phyloP scores from a whole-genome alignment of 2,113 vertebrate genomes.

The Hyperopisus bebe region DNA sequence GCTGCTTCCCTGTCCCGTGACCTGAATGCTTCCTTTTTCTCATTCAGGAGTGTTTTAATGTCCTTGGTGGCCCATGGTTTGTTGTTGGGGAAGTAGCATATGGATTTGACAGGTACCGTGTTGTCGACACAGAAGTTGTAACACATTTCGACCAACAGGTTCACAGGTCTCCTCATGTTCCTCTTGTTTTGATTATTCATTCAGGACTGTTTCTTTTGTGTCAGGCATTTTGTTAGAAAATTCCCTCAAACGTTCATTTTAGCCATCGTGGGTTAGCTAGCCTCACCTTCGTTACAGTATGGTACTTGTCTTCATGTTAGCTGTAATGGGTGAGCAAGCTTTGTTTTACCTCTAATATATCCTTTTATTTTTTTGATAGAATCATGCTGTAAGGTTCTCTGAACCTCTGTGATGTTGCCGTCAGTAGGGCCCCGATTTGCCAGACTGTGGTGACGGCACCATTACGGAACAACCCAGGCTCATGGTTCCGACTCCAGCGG shows the following conservation, averaged over 20 bases:
- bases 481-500: background rate
- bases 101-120: too few relatives aligned
- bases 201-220: background rate
- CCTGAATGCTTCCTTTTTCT: too few relatives aligned
- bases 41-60: too few relatives aligned
- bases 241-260: background rate
- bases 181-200: background rate
- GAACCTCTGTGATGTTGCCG: background rate
- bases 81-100: too few relatives aligned
- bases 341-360: background rate
- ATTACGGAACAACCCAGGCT: background rate
- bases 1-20: too few relatives aligned
- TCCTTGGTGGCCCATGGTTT: too few relatives aligned
- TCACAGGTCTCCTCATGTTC: background rate
- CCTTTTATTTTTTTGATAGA: background rate
- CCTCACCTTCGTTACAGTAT: background rate
- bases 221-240: background rate
- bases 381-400: background rate
- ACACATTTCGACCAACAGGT: background rate
- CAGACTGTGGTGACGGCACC: background rate
- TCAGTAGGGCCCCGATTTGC: background rate
- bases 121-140: too few relatives aligned
- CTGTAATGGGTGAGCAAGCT: background rate
- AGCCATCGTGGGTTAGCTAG: too few relatives aligned
- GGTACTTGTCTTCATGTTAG: background rate